Evolutionary conservation across 2,797 vertebrate genomes (phyloP), one percentile per base, ranked within the genome.

Genomic region (Cyclopterus lumpus): DNA sequence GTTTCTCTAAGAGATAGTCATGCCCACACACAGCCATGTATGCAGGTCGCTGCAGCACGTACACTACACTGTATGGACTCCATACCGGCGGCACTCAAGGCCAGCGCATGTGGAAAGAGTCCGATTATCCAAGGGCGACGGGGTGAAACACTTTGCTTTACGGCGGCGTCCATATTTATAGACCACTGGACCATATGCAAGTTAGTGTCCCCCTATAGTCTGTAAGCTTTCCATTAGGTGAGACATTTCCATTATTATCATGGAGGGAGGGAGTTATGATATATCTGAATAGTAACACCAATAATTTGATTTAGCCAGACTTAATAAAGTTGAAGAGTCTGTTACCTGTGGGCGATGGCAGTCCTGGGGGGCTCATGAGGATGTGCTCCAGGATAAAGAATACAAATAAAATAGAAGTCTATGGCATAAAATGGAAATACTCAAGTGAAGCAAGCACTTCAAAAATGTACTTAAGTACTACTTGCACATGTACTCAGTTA

Each of bases 321-420:
- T 0, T 1, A 8, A 4, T 4, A 24, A 22, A 30, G 0, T 4
- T 59, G 3, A 5, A 8, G 1, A 3, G 32, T 51, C 1, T 28
- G 34, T 3, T 48, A 93, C 93, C 92, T 92, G 82, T 87, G 84
- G 34, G 82, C 92, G 11, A 93, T 22, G 8, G 93, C 93, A 3
- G 91, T 89, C 68, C 80, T 84, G 20, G 87, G 83, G 6, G 62
- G 51, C 38, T 94, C 92, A 5, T 79, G 34, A 94, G 80, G 11
- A 94, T 91, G 3, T 86, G 75, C 74, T 49, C 83, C 49, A 94
- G 75, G 1, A 89, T 9, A 9, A 36, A 36, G 3, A 36, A 36
- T 10, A 36, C 1, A 36, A 36, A 36, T 10, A 36, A 36, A 36
- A 36, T 36, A 10, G 15, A 18, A 18, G 16, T 46, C 7, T 7